Evolutionary conservation across 2,797 vertebrate species (phyloP), one percentile per base, ranked within the genome.

Genomic region (Thripadectes ignobilis): DNA sequence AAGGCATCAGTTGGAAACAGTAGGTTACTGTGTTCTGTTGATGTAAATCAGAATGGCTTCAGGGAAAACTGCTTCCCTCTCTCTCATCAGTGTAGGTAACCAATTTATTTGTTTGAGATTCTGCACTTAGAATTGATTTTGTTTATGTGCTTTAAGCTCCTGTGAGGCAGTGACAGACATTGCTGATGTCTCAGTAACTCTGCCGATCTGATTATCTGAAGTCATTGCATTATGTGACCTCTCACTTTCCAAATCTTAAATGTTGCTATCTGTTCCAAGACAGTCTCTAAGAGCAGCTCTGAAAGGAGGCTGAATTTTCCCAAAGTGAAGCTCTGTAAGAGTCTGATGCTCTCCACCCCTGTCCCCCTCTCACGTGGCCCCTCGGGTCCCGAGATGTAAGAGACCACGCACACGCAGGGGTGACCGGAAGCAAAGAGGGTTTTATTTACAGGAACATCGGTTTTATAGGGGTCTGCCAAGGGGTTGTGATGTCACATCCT

Each of bases 61-160:
- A 0, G 45, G 94, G 55, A 69, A 84, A 78, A 74, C 51, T 34
- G 62, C 73, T 91, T 92, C 55, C 51, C 8, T 85, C 38, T 88
- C 62, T 83, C 62, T 91, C 74, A 79, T 92, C 79, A 59, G 32
- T 81, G 55, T 59, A 36, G 52, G 55, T 81, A 95, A 94, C 79
- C 1, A 0, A 88, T 96, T 92, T 81, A 69, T 93, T 96, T 93
- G 51, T 94, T 92, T 92, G 85, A 22, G 54, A 67, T 94, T 92
- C 76, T 84, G 67, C 69, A 93, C 76, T 76, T 81, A 30, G 49
- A 92, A 94, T 89, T 95, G 89, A 92, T 93, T 93, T 95, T 74
- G 73, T 61, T 96, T 86, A 69, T 92, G 82, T 89, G 85, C 76
- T 91, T 93, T 93, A 67, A 84, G 85, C 68, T 94, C 45, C 73